Percentiles rank a stretch among this genome's conserved stretches.
phyloP scores from a whole-genome alignment of 2,797 vertebrate species.

The Thunnus albacares region DNA sequence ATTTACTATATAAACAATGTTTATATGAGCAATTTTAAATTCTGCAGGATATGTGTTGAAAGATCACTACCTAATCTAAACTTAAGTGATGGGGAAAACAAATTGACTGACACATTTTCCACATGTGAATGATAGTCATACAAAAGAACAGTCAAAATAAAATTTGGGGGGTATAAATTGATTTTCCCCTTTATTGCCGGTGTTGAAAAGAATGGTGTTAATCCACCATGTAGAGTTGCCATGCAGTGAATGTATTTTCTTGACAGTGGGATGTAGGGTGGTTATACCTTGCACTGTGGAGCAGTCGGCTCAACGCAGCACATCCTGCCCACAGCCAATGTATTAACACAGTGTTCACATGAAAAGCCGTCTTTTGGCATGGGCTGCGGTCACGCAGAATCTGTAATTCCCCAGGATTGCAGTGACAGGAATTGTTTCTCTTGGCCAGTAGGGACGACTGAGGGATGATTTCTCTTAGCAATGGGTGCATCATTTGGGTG shows the following conservation, averaged over 20 bases:
- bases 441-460: constrained; percentile 58
- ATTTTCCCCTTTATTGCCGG: constrained; percentile 51
- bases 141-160: constrained; percentile 41
- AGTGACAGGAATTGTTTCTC: constrained; percentile 55
- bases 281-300: constrained; percentile 72
- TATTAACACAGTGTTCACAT: constrained; percentile 75
- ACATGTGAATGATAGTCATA: constrained; percentile 47
- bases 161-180: constrained; percentile 28
- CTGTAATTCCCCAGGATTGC: constrained; percentile 61
- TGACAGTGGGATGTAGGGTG: constrained; percentile 77
- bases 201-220: constrained; percentile 72
- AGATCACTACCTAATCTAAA: constrained; percentile 62
- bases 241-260: constrained; percentile 84
- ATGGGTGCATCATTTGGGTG: constrained; percentile 58
- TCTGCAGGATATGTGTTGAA: constrained; percentile 48
- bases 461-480: constrained; percentile 67
- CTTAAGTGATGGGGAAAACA: constrained; percentile 43
- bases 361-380: constrained; percentile 57
- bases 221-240: constrained; percentile 77
- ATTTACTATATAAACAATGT: constrained; percentile 85
- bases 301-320: constrained; percentile 64
- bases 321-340: constrained; percentile 72
- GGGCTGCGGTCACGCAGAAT: constrained; percentile 49
- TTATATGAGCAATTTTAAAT: constrained; percentile 77
- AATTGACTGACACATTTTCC: constrained; percentile 63